Percentiles rank a stretch among this genome's conserved stretches.
phyloP scores from a whole-genome alignment of 2,797 vertebrate genomes.

The Gorsachius magnificus region DNA sequence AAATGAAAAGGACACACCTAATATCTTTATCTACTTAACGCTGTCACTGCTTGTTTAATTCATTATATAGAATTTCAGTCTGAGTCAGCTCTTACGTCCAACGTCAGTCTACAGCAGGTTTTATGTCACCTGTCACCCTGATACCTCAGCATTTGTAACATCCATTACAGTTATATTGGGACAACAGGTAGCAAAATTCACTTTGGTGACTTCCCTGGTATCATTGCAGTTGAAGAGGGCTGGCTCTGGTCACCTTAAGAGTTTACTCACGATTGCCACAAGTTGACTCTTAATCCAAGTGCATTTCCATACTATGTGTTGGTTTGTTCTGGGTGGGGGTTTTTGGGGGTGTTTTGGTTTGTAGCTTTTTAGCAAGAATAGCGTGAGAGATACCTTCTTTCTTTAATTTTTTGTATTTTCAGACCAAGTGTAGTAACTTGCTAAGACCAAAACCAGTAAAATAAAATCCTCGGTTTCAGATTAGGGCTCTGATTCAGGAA shows the following conservation, averaged over 20 bases:
- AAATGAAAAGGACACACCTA: background rate
- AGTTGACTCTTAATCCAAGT: background rate
- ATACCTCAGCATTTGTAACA: background rate
- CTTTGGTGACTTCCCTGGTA: background rate
- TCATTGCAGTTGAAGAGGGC: background rate
- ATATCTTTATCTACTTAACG: background rate
- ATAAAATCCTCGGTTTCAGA: background rate
- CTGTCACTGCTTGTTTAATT: background rate
- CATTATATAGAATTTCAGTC: background rate
- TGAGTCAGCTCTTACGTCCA: background rate
- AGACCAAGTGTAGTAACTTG: background rate
- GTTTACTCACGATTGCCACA: background rate
- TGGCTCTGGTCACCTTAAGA: background rate
- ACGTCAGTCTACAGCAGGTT: background rate
- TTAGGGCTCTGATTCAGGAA: background rate
- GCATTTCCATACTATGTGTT: background rate
- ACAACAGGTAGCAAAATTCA: background rate
- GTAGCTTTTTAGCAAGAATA: background rate
- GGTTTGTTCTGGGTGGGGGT: background rate
- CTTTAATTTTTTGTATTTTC: background rate
- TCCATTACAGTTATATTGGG: background rate
- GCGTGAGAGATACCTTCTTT: background rate
- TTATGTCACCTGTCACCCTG: background rate
- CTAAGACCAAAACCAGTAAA: background rate
- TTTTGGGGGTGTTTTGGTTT: accelerated